Base-by-base conservation (phyloP, 2,797 vertebrate species). In the Argyrosomus regius region DNA sequence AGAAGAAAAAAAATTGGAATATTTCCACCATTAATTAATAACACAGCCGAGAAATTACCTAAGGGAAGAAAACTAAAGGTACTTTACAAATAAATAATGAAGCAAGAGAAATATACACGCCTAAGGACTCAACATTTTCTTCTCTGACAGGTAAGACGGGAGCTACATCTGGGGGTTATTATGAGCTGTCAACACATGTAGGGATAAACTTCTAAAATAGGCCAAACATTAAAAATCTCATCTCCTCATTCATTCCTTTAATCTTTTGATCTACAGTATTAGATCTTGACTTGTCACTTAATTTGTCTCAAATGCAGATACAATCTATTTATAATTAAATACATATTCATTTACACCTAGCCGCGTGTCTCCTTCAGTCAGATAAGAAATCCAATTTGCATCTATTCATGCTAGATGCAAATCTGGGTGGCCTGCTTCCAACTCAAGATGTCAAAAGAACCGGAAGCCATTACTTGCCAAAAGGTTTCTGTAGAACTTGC, bases 21-120 rank as follows among this genome's bases (percentile, higher is more conserved):
- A 63, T 68, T 77, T 78, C 64, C 16, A 31, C n/a, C 48, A 18
- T 13, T 24, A 53, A 88, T 85, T 75, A 75, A 83, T 83, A 58
- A 70, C 50, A 68, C 12, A 62, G 58, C 28, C 28, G 35, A 65
- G 49, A 82, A 81, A 75, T 64, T 82, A 81, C 70, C 76, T 69
- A 41, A 70, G 66, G 79, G 69, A 4, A 61, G 63, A 85, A 81
- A 85, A 79, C 45, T 35, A 26, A 75, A 77, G 43, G 28, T 35
- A 59, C 39, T 58, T 65, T 16, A 69, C 24, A 17, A 8, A 54
- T 87, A 79, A 87, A 87, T 79, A 87, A 88, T 79, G 68, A 80
- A 65, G 66, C 65, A 31, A 24, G 31, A 61, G 57, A 82, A 86
- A 67, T 78, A 60, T 52, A 81, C 46, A 82, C 10, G 35, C 64